A percentile compares a stretch with the other conserved stretches of the same genome.
Evolutionary conservation across 2,113 vertebrate species (phyloP).

Genomic region (Hyperoodon ampullatus): DNA sequence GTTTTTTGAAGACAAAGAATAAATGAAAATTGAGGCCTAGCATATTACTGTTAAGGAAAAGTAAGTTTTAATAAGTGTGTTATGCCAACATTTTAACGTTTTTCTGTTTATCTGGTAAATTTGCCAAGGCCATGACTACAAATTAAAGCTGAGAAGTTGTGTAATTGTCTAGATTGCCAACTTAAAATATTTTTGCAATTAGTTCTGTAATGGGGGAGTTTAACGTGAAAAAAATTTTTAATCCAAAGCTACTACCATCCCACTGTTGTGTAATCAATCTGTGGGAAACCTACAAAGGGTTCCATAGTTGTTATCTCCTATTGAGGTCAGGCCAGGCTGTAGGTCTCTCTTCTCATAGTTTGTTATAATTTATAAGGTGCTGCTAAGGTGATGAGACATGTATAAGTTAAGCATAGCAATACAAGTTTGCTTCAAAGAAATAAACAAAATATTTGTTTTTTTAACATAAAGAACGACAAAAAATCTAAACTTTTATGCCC

Average conservation of each 20-base stretch:
- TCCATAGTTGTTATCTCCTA: not conserved
- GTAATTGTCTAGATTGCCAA: not conserved
- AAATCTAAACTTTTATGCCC: not conserved
- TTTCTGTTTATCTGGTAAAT: not conserved
- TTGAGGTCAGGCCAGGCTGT: not conserved
- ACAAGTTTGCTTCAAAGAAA: not conserved
- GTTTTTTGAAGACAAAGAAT: constrained; percentile 45
- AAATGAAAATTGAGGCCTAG: not conserved
- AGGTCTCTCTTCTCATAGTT: not conserved
- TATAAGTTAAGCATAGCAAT: not conserved
- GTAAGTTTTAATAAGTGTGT: not conserved
- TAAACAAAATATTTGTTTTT: not conserved
- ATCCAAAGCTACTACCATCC: not conserved
- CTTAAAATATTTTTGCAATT: not conserved
- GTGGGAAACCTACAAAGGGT: not conserved
- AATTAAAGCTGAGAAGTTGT: not conserved
- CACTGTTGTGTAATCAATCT: not conserved
- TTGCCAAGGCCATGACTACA: not conserved
- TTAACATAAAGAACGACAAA: not conserved
- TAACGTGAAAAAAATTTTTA: constrained; percentile 10
- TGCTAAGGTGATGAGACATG: not conserved
- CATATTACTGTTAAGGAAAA: constrained; percentile 16
- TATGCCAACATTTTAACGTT: not conserved
- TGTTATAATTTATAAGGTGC: not conserved
- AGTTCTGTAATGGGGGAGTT: not conserved